Evolutionary conservation across 2,797 vertebrate species (phyloP), one percentile per base, ranked within the genome.

Genomic region (Amblyraja radiata): DNA sequence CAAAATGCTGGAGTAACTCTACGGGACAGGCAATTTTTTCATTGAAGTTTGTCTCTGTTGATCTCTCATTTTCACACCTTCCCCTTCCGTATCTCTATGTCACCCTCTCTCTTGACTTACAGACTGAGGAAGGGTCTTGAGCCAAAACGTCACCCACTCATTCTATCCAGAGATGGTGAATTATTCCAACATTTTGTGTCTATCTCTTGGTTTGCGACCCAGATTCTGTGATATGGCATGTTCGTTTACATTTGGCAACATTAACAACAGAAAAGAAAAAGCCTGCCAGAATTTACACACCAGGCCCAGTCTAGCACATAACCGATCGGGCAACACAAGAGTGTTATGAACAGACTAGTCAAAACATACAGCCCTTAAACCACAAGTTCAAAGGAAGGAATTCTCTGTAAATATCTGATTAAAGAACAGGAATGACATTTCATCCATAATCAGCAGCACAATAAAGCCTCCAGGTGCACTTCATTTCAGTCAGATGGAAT

Each of bases 401-500:
- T 92, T 25, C 68, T 54, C 71, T 10, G 39, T 76, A 73, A 54
- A 76, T 76, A 92, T 73, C 90, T 92, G 90, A 92, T 76, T 65
- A 92, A 76, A 92, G 39, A 92, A 68, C 73, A 28, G 68, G 65
- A 39, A 46, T 5, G 71, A 23, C 32, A 91, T 68, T 46, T 73
- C 28, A 91, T 73, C 36, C 90, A n/a, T 39, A 76, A 74, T 76
- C 36, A 54, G 36, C 23, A 58, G 36, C 71, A 28, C 23, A 46
- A 54, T 46, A 76, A 92, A 8, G 23, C 71, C 71, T 92, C 90
- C 90, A 92, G 90, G 90, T 92, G 90, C 90, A 91, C 36, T 46
- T 54, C 71, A 74, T 74, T 46, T 58, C 71, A 76, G 65, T 73
- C 71, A n/a, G 25, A 91, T 76, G 10, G 71, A 73, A 92, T 92